Percentiles rank a stretch among this genome's conserved stretches.
These are phyloP conservation scores for Harmothoe impar DNA, from an alignment of 2,888 invertebrate species.

Conservation along the genomic window DNA sequence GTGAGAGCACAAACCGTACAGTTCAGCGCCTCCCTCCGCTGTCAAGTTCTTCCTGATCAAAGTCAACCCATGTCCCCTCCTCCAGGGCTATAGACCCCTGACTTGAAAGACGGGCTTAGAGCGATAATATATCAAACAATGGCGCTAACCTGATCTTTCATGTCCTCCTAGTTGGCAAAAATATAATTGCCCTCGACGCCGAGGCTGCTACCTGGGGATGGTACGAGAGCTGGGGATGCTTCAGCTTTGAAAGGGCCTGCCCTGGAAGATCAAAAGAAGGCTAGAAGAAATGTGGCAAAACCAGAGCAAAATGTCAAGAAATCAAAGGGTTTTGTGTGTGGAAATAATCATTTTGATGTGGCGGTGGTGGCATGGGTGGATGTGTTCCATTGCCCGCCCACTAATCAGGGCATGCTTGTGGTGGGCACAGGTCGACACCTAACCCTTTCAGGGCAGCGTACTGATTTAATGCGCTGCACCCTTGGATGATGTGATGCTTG, in stretches of 20 bases:
- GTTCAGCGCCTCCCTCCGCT: neutral
- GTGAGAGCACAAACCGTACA: neutral
- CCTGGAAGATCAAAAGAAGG: neutral
- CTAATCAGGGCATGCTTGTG: conserved; percentile 11
- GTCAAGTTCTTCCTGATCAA: neutral
- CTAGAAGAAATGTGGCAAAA: neutral
- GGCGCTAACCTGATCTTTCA: neutral
- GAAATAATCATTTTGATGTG: neutral
- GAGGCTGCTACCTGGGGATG: neutral
- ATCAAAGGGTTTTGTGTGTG: neutral
- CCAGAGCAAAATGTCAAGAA: neutral
- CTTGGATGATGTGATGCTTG: too few species aligned
- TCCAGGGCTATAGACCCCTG: neutral
- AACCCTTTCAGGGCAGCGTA: too few species aligned
- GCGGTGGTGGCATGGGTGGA: neutral
- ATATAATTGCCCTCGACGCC: neutral
- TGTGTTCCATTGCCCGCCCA: neutral
- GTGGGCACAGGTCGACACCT: neutral
- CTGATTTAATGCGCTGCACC: too few species aligned
- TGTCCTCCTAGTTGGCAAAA: neutral
- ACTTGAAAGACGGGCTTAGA: neutral
- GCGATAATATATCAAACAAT: conserved; percentile 29
- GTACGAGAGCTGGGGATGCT: neutral
- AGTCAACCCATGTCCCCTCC: neutral
- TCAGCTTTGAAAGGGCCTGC: neutral